These are phyloP conservation scores for Frieseomelitta varia DNA, from an alignment of 1,140 invertebrate species.

Conservation along the genomic window DNA sequence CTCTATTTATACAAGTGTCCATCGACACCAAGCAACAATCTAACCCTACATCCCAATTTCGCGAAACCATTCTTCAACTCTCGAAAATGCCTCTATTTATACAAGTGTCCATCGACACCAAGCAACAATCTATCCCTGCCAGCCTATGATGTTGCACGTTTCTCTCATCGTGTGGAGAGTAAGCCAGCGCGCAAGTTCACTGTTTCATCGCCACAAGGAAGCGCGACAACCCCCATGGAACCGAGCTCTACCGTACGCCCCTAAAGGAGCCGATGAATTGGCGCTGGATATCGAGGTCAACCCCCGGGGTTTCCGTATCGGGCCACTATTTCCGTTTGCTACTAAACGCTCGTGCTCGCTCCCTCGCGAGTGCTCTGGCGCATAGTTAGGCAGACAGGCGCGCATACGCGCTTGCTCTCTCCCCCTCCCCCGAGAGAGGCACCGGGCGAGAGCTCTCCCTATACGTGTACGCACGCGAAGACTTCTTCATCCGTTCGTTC, in stretches of 20 bases:
- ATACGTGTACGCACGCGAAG: conserved; percentile 71
- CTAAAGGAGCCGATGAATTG: background rate
- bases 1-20: background rate
- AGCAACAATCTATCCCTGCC: no score
- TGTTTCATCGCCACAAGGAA: background rate
- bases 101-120: no score
- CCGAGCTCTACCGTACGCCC: background rate
- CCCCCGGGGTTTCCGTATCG: background rate
- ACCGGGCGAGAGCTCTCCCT: conserved; percentile 49
- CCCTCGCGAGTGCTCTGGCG: conserved; percentile 63
- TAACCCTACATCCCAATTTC: no score
- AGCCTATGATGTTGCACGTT: no score
- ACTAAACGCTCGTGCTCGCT: conserved; percentile 48
- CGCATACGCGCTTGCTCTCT: conserved; percentile 51
- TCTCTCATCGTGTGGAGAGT: background rate
- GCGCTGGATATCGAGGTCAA: background rate
- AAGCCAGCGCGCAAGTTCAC: no score
- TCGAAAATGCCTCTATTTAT: no score
- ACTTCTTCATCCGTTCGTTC: conserved; percentile 72
- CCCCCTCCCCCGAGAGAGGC: conserved; percentile 34
- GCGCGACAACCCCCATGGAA: background rate
- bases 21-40: no score
- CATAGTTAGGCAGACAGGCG: conserved; percentile 63
- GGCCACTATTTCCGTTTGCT: conserved; percentile 34
- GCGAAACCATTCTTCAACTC: accelerated